Conservation (phyloP, 1,140 invertebrate species). For the Caenorhabditis brenneri region DNA sequence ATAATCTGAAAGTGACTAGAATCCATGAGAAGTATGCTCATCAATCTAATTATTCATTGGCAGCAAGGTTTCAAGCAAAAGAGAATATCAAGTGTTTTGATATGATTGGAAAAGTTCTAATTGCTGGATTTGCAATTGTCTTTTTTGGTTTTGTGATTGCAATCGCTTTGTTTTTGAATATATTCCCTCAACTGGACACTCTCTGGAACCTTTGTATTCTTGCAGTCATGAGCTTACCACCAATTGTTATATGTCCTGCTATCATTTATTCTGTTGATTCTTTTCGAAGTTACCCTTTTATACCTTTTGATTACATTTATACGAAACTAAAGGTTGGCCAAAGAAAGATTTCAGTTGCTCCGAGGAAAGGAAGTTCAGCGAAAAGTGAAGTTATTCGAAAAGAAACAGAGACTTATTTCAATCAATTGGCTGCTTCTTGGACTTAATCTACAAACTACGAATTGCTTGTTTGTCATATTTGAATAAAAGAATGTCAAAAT, state of each 20-base stretch:
- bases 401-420: slow-evolving; percentile 12
- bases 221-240: background rate
- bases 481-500: no score
- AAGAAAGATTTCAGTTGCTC: background rate
- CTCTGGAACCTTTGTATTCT: background rate
- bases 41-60: background rate
- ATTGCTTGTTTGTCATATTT: no score
- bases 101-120: background rate
- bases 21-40: background rate
- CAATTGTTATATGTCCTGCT: background rate
- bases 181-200: background rate
- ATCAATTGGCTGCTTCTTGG: slow-evolving; percentile 13
- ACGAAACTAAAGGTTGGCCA: background rate
- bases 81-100: background rate
- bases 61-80: slow-evolving; percentile 1
- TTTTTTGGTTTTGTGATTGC: background rate
- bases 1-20: background rate
- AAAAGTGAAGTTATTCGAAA: background rate
- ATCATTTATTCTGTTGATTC: background rate
- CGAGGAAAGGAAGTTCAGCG: background rate
- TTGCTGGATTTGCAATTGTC: background rate
- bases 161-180: background rate
- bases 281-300: background rate
- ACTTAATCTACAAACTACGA: background rate
- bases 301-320: background rate